Base-by-base conservation (phyloP, 2,113 vertebrate species). In the Poeciliopsis turrubarensis region DNA sequence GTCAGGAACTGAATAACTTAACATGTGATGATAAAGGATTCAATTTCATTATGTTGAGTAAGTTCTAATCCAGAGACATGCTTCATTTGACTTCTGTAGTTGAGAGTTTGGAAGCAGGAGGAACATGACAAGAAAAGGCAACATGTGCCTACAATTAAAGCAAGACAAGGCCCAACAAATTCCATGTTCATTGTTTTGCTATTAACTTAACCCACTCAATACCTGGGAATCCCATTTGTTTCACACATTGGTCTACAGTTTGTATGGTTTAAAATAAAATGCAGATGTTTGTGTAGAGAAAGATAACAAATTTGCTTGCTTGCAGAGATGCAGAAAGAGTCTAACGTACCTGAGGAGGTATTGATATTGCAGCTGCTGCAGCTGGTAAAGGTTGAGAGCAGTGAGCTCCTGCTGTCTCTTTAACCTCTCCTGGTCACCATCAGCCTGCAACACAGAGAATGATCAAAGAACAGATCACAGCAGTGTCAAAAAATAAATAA, bases 341-440 rank as follows among this genome's bases (percentile, higher is more conserved):
- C 4, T 12, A 30, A 3, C n/a, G 80, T 94, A 98, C 98, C 97
- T 96, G 90, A 99, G 95, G 85, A 98, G 91, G 91, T 98, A 97
- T 82, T 99, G 98, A 93, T 98, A 99, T 69, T 96, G 95, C 64
- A 95, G 81, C 87, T 99, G 97, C 75, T 99, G 97, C 72, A 98
- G 94, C 78, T 99, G 98, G 93, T 97, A 97, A 81, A 99, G 96
- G 88, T 97, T 98, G 73, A 99, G 91, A 80, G 97, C 96, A 39
- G 96, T 96, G 72, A 97, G 85, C 86, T 99, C 97, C 73, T 98
- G 98, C 26, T 99, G 98, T 79, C 97, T 95, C 74, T 96, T 98
- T 76, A 98, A 86, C 83, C 97, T 94, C 80, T 99, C 98, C 84
- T 98, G 96, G 91, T 98, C 96, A 92, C 97, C 89, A 65, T 99